Evolutionary conservation across 2,888 invertebrate species (phyloP).

Genomic region (Cancer borealis): DNA sequence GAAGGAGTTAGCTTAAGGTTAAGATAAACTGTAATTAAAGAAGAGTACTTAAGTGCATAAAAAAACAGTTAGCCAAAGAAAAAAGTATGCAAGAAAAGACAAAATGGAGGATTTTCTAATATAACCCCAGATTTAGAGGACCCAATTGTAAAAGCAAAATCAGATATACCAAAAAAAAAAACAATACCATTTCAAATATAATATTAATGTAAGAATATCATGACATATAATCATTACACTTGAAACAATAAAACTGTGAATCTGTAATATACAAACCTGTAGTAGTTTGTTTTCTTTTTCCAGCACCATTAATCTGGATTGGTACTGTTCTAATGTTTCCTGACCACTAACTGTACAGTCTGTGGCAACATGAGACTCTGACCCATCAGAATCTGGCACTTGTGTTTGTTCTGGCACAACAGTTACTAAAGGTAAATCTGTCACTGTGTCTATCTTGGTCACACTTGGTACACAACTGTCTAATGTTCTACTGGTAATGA

Average conservation of each 20-base stretch:
- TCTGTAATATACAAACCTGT: slow-evolving; percentile 39
- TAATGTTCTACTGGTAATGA: slow-evolving; percentile 4
- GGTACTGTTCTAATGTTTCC: slow-evolving; percentile 53
- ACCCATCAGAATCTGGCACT: not conserved
- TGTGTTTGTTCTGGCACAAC: not conserved
- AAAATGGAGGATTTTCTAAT: not conserved
- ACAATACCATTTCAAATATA: not conserved
- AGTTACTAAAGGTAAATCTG: not conserved
- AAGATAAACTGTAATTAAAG: not conserved
- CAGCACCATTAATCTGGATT: slow-evolving; percentile 47
- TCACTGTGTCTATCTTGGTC: not conserved
- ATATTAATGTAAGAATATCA: not conserved
- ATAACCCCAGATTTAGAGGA: not conserved
- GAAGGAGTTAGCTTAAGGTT: too few relatives aligned
- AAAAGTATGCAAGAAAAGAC: not conserved
- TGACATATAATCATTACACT: not conserved
- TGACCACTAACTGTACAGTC: not conserved
- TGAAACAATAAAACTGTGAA: not conserved
- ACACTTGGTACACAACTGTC: slow-evolving; percentile 30
- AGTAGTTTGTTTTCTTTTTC: slow-evolving; percentile 61
- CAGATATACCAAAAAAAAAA: not conserved
- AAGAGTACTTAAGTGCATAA: not conserved
- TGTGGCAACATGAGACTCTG: not conserved
- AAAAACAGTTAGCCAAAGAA: not conserved
- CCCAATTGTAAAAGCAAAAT: not conserved